Conservation (phyloP, 2,888 invertebrate genomes). For the Chouioia cunea region DNA sequence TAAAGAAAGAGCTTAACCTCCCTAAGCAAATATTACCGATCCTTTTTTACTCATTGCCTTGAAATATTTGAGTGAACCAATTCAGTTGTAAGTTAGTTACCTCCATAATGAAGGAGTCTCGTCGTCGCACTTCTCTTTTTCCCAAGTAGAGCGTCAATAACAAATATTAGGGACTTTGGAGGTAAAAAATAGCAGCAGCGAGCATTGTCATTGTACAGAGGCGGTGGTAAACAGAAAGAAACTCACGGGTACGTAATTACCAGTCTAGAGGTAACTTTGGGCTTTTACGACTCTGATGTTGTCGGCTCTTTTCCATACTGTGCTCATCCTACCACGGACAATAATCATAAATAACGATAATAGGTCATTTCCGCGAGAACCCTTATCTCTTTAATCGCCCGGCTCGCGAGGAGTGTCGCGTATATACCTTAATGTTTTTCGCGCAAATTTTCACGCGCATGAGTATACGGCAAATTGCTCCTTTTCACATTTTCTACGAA, state of each 20-base stretch:
- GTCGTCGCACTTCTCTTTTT: too few species aligned
- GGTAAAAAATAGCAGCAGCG: too few species aligned
- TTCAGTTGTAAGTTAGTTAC: too few species aligned
- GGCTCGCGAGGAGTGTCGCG: constrained; percentile 43
- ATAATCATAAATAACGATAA: constrained; percentile 47
- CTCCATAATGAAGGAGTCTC: too few species aligned
- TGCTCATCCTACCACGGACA: constrained; percentile 2
- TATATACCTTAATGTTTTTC: too few species aligned
- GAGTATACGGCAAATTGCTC: constrained; percentile 32
- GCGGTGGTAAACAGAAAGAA: neutral
- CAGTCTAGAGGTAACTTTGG: constrained; percentile 33
- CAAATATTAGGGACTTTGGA: too few species aligned
- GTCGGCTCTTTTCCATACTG: constrained; percentile 24
- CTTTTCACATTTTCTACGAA: constrained; percentile 36
- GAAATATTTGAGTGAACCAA: too few species aligned
- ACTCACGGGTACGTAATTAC: constrained; percentile 19
- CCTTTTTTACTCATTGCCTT: too few species aligned
- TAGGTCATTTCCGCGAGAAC: constrained; percentile 45
- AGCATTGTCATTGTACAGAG: too few species aligned
- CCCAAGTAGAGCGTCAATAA: too few species aligned
- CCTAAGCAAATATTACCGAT: too few species aligned
- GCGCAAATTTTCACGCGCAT: constrained; percentile 27
- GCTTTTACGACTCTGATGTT: constrained; percentile 33
- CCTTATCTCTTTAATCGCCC: constrained; percentile 44
- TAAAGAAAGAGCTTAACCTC: too few species aligned